These are phyloP conservation scores for Drosophila nr. perissopoda DNA, from an alignment of 2,888 invertebrate genomes.

Conservation along the genomic window DNA sequence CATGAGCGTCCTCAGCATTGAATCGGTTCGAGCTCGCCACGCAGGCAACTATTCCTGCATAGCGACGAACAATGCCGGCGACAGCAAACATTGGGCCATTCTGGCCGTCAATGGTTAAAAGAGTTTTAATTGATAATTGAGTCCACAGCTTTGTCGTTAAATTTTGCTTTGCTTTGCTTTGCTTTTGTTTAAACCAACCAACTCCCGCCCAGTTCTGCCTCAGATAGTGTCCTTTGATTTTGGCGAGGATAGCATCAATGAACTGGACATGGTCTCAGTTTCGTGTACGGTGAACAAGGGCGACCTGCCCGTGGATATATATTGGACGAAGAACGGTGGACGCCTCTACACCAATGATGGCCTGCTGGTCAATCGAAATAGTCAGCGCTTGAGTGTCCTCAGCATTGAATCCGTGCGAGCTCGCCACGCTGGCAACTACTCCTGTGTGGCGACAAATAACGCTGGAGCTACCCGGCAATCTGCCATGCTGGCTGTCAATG, in stretches of 20 bases:
- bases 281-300: constrained; percentile 91
- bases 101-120: constrained; percentile 87
- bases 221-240: constrained; percentile 90
- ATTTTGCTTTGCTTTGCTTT: constrained; percentile 37
- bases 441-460: constrained; percentile 87
- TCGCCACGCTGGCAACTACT: constrained; percentile 88
- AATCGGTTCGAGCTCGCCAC: constrained; percentile 87
- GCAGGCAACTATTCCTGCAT: constrained; percentile 88
- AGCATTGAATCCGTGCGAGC: constrained; percentile 88
- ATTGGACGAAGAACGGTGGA: constrained; percentile 88
- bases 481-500: constrained; percentile 87
- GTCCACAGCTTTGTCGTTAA: constrained; percentile 3
- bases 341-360: constrained; percentile 86
- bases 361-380: constrained; percentile 86
- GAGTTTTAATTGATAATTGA: background rate
- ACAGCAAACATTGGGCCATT: constrained; percentile 86
- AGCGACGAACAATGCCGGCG: constrained; percentile 87
- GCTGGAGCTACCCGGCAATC: constrained; percentile 87
- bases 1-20: constrained; percentile 88
- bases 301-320: constrained; percentile 91
- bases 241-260: constrained; percentile 89
- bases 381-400: constrained; percentile 88
- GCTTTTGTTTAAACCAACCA: constrained; percentile 28
- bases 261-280: constrained; percentile 89
- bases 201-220: constrained; percentile 87